Conservation (phyloP, 2,888 invertebrate species). For the Phania funesta region DNA sequence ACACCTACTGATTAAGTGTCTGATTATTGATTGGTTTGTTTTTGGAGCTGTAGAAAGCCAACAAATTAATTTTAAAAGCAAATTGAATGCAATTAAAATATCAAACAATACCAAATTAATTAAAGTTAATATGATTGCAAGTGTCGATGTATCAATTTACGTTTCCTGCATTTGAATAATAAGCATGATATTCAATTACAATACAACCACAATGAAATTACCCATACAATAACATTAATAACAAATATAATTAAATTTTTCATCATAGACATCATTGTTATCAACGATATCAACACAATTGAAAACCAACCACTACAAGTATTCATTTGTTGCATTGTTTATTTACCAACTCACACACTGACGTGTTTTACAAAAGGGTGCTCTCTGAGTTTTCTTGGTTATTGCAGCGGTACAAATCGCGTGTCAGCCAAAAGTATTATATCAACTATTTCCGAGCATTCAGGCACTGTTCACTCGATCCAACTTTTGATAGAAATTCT, state of each 20-base stretch:
- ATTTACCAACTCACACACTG: no score
- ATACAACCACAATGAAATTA: constrained; percentile 40
- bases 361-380: no score
- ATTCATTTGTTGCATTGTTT: no score
- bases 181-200: constrained; percentile 55
- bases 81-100: constrained; percentile 63
- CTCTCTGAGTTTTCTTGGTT: no score
- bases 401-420: no score
- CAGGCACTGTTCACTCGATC: no score
- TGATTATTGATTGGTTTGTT: neutral
- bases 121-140: constrained; percentile 57
- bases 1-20: neutral
- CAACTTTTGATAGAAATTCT: no score
- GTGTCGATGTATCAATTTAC: constrained; percentile 39
- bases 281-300: no score
- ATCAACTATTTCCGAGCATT: no score
- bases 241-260: constrained; percentile 6
- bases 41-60: constrained; percentile 5
- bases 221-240: neutral
- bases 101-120: constrained; percentile 66
- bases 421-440: no score
- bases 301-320: no score
- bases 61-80: constrained; percentile 46
- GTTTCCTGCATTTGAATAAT: constrained; percentile 57
- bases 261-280: neutral